Evolutionary conservation across 1,140 invertebrate genomes (phyloP).

Genomic region (Capitella teleta): DNA sequence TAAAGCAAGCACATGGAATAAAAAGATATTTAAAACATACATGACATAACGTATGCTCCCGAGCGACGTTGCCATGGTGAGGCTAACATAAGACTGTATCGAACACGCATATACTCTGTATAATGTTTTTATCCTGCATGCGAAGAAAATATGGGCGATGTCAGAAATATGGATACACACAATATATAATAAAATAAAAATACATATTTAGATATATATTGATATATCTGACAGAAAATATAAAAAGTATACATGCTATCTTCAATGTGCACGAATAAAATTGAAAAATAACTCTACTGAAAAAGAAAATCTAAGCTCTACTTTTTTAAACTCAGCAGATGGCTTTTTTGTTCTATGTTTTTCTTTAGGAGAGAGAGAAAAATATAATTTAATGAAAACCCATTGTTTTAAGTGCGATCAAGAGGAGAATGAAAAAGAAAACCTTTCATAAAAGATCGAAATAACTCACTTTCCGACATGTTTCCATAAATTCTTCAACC

Average conservation of each 20-base stretch:
- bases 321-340: not conserved
- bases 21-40: no score
- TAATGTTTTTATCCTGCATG: not conserved
- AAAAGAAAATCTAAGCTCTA: not conserved
- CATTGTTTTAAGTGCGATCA: not conserved
- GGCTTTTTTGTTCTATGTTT: not conserved
- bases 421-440: not conserved
- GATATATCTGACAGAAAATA: not conserved
- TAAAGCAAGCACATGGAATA: no score
- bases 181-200: no score
- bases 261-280: slow-evolving; percentile 6
- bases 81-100: not conserved
- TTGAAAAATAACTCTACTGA: no score
- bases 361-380: not conserved
- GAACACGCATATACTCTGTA: not conserved
- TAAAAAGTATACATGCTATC: not conserved
- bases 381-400: not conserved
- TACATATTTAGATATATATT: no score
- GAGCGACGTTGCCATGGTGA: not conserved
- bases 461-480: slow-evolving; percentile 66
- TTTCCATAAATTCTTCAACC: slow-evolving; percentile 92
- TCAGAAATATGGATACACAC: no score
- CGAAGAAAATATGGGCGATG: no score
- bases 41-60: no score
- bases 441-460: not conserved